Evolutionary conservation across 2,113 vertebrate genomes (phyloP), one percentile per base, ranked within the genome.

Genomic region (Alligator sinensis): DNA sequence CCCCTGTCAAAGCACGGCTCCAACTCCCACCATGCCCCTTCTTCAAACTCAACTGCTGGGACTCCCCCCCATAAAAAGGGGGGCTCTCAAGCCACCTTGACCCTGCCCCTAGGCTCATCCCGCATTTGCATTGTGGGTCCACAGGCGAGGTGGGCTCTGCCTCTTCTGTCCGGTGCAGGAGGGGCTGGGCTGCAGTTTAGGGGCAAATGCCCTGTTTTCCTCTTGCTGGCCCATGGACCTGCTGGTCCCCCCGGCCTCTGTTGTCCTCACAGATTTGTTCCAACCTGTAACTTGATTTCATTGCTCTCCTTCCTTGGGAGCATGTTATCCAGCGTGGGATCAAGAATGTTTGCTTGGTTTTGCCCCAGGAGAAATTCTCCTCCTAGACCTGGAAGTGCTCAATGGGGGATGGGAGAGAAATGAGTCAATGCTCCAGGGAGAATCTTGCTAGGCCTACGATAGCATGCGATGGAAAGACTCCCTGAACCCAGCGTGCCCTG

Each of bases 381-480:
- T 68, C 84, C 17, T 72, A 93, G 80, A 83, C 66, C 19, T 63
- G 58, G 87, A 90, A 62, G 91, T 83, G 17, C 77, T 91, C 90
- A 92, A 85, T 5, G 18, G 30, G 28, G 28, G 5, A 79, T 91
- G 59, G 84, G 59, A 4, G 55, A 82, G 77, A 92, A 91, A 87
- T 78, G 38, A 87, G 54, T 68, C 11, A 4, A 62, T 86, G 18
- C 88, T 86, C 77, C 85, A 90, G 86, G 79, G 92, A 94, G 64
- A 85, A 89, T 92, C 58, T 68, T 87, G 77, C 82, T 85, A 30
- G 30, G 58, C 86, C 91, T 91, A 89, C 89, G 88, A 80, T 54
- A 62, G 27, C 22, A 0, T 0, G 57, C 68, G 91, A 34, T 19
- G 28, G 68, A 83, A 68, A 87, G 59, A 34, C 84, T 94, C 94